These are phyloP conservation scores for Lichenostomus cassidix DNA, from an alignment of 2,113 vertebrate species.

Conservation along the genomic window DNA sequence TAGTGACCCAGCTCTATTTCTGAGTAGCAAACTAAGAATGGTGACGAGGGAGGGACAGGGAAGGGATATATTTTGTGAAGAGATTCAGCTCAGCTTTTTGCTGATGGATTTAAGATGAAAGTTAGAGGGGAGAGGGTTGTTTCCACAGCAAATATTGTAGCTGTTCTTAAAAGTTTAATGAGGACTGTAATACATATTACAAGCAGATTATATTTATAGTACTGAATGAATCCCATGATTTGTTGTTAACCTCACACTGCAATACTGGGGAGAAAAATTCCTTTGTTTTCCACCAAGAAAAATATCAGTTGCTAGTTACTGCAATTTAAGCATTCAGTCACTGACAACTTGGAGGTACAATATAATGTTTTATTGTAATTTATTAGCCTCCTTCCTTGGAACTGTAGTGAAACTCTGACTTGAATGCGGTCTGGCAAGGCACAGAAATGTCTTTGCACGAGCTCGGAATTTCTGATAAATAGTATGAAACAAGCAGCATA, in stretches of 20 bases:
- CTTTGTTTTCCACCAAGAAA: constrained; percentile 54
- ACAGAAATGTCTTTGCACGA: neutral
- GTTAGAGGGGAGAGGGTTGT: neutral
- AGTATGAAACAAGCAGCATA: neutral
- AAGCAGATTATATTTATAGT: constrained; percentile 22
- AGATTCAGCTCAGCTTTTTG: neutral
- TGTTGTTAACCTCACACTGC: neutral
- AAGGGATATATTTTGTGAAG: neutral
- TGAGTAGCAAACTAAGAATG: neutral
- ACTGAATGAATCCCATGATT: neutral
- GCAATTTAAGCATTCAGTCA: constrained; percentile 58
- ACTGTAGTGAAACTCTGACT: constrained; percentile 18
- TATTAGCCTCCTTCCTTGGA: constrained; percentile 23
- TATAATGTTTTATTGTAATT: constrained; percentile 55
- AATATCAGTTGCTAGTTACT: constrained; percentile 43
- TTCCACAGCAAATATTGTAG: neutral
- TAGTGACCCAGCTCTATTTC: neutral
- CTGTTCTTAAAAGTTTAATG: constrained; percentile 46
- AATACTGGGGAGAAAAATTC: constrained; percentile 35
- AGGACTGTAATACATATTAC: constrained; percentile 19
- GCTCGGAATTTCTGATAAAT: constrained; percentile 38
- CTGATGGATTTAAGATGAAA: neutral
- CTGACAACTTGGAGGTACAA: constrained; percentile 40
- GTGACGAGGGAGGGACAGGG: neutral
- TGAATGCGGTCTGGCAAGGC: neutral